phyloP scores from a whole-genome alignment of 2,113 vertebrate genomes.

The Albula goreensis region DNA sequence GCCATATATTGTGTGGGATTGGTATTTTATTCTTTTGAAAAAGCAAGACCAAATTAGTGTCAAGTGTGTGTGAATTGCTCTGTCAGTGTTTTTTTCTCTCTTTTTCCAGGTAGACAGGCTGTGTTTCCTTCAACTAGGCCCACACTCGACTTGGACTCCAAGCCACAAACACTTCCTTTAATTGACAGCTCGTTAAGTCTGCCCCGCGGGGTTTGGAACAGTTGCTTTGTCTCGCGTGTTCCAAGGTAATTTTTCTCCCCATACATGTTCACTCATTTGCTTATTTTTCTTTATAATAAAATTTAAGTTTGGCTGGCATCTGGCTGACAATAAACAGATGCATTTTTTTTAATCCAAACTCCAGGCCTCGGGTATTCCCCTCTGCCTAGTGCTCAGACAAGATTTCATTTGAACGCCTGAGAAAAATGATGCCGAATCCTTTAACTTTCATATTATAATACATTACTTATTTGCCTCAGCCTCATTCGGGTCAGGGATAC shows the following conservation, averaged over 20 bases:
- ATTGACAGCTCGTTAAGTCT: slow-evolving; percentile 52
- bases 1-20: no score
- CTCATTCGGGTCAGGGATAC: neutral
- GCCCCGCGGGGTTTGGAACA: slow-evolving; percentile 30
- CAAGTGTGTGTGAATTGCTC: slow-evolving; percentile 37
- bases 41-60: slow-evolving; percentile 45
- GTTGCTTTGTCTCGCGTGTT: slow-evolving; percentile 27
- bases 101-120: slow-evolving; percentile 20
- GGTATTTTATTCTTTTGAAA: neutral
- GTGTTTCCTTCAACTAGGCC: slow-evolving; percentile 41
- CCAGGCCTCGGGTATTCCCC: neutral
- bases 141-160: slow-evolving; percentile 47
- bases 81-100: neutral
- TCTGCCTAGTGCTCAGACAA: no score
- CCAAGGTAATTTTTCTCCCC: slow-evolving; percentile 24
- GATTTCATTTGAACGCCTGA: neutral
- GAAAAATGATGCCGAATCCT: neutral
- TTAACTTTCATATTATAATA: neutral
- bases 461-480: neutral
- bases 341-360: neutral
- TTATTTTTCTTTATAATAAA: slow-evolving; percentile 1
- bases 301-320: neutral
- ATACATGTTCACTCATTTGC: slow-evolving; percentile 10
- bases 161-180: slow-evolving; percentile 40
- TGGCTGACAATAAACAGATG: slow-evolving; percentile 25